Conservation (phyloP, 2,888 invertebrate species). For the Trilocha varians region DNA sequence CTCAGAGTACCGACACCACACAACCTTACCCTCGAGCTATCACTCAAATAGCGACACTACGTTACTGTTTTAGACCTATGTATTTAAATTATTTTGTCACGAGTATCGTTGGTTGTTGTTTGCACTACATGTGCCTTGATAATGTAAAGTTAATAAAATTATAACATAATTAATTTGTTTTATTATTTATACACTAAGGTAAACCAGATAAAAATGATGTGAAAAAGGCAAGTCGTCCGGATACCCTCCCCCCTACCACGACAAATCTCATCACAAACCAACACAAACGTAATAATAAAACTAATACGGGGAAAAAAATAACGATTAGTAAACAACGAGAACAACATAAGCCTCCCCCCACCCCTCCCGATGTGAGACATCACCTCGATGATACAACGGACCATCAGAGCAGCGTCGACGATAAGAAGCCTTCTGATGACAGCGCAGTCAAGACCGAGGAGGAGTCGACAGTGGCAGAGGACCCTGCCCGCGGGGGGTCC, state of each 20-base stretch:
- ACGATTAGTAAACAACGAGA: background rate
- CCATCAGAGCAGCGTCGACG: background rate
- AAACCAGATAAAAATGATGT: no score
- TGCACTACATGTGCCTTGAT: background rate
- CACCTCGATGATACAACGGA: background rate
- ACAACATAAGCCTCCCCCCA: background rate
- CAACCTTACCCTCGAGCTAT: no score
- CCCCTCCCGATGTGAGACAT: background rate
- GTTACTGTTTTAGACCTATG: no score
- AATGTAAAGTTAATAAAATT: background rate
- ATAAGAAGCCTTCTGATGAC: background rate
- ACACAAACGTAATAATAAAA: background rate
- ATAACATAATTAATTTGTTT: background rate
- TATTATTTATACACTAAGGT: background rate
- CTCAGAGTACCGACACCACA: no score
- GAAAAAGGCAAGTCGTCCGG: no score
- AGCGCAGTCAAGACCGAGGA: conserved; percentile 1
- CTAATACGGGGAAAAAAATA: background rate
- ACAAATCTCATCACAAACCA: background rate
- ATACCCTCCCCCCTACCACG: no score
- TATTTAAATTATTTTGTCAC: no score
- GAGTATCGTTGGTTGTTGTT: background rate
- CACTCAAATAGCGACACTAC: no score
- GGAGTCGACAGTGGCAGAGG: background rate
- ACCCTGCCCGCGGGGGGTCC: conserved; percentile 1